Conservation (phyloP, 2,113 vertebrate genomes). For the Dipodomys merriami region DNA sequence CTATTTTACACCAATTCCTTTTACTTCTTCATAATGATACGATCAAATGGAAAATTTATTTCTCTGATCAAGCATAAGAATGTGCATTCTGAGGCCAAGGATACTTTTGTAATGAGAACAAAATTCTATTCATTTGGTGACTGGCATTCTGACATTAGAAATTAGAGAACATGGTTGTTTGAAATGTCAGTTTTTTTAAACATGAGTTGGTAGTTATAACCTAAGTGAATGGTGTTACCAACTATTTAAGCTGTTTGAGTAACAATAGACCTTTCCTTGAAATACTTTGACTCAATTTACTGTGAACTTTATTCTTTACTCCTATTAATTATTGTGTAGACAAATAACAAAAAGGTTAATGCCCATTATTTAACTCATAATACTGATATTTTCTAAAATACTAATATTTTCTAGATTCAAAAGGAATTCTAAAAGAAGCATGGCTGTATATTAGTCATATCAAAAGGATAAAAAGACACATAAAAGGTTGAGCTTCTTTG, state of each 20-base stretch:
- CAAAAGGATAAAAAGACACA: slow-evolving; percentile 37
- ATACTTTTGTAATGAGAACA: slow-evolving; percentile 32
- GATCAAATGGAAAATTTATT: slow-evolving; percentile 45
- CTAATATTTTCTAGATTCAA: slow-evolving; percentile 62
- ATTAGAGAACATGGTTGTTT: slow-evolving; percentile 68
- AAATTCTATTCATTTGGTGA: slow-evolving; percentile 61
- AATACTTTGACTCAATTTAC: slow-evolving; percentile 77
- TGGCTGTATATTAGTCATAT: slow-evolving; percentile 50
- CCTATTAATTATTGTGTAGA: slow-evolving; percentile 66
- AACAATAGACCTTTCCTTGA: slow-evolving; percentile 76
- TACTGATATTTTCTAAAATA: slow-evolving; percentile 67
- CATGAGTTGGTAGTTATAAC: slow-evolving; percentile 61
- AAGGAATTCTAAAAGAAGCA: slow-evolving; percentile 60
- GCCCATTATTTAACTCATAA: slow-evolving; percentile 67
- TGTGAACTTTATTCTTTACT: slow-evolving; percentile 68
- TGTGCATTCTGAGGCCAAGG: slow-evolving; percentile 52
- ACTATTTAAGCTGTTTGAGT: slow-evolving; percentile 66
- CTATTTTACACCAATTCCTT: neutral
- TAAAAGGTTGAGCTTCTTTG: slow-evolving; percentile 24
- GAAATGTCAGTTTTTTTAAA: slow-evolving; percentile 77
- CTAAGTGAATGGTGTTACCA: slow-evolving; percentile 72
- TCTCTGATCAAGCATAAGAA: slow-evolving; percentile 1
- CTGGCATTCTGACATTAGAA: slow-evolving; percentile 63
- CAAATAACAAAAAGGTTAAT: slow-evolving; percentile 68
- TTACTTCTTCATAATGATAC: neutral